Base-by-base conservation (phyloP, 92 coral and sea anemone species). In the Phenganax marumi region DNA sequence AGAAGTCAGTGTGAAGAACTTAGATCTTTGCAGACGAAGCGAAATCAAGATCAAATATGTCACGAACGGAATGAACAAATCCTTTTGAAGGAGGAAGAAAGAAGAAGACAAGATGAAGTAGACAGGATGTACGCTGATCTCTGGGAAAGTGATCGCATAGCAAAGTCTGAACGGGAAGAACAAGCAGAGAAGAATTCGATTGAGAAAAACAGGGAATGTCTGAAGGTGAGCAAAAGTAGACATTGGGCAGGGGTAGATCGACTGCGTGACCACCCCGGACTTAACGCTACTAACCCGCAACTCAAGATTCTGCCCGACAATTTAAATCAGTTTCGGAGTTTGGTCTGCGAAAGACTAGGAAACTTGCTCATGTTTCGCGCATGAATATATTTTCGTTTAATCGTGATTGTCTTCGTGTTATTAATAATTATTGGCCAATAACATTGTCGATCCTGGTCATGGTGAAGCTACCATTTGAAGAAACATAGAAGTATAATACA, bases 1-100 rank as follows among this genome's bases (percentile, higher is more conserved):
- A 96, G 99, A 52, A 91, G 89, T 17, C 91, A 96, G 50, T 96
- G 99, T 52, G 99, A 96, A 53, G 99, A 96, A 75, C 92, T 96
- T 1, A 84, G 99, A n/a, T 85, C 93, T 48, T 90, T 93, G 0
- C 87, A 92, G 50, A 90, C 93, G 60, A 89, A 89, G 63, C 92
- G 91, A 11, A 92, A 96, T 75, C 99, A 91, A 86, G 99, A 96
- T 85, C 94, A 86, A 50, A 97, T 96, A 52, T 96, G 90, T 68
- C 85, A 62, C 9, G 99, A 96, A 76, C 88, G 99, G 8, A 84
- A 89, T 48, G 92, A 91, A 50, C 99, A 96, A 77, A 85, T 96
- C 24, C 85, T 86, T 50, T 87, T 96, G 87, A 96, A 96, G 77
- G 90, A 92, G 65, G 91, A 88, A 52, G 88, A 86, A 73, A 90